phyloP scores from a whole-genome alignment of 1,140 invertebrate genomes.

The Lepidurus arcticus region DNA sequence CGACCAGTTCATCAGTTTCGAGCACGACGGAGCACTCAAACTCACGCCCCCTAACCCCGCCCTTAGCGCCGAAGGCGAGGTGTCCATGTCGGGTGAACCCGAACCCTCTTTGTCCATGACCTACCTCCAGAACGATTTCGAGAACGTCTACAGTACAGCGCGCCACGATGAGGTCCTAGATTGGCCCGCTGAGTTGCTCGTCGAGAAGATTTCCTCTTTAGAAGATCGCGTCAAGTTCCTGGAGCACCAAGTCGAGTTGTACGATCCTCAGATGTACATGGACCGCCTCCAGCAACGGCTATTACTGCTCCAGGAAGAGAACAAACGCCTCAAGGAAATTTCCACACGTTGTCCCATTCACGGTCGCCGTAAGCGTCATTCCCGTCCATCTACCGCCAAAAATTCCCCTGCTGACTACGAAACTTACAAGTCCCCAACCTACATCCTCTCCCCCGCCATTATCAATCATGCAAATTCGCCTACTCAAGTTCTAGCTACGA shows the following conservation, averaged over 20 bases:
- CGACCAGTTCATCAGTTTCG: slow-evolving; percentile 38
- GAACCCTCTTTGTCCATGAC: slow-evolving; percentile 24
- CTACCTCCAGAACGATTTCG: slow-evolving; percentile 42
- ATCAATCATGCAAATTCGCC: not conserved
- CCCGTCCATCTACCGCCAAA: not conserved
- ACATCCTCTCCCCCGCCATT: not conserved
- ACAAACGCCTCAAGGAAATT: slow-evolving; percentile 30
- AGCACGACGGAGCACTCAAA: slow-evolving; percentile 35
- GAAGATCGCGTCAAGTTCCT: slow-evolving; percentile 37
- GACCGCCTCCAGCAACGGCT: slow-evolving; percentile 34
- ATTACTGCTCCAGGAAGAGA: slow-evolving; percentile 36
- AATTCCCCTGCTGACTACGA: not conserved
- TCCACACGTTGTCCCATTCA: slow-evolving; percentile 30
- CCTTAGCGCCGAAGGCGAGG: slow-evolving; percentile 27
- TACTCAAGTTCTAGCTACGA: not conserved
- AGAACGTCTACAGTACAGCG: slow-evolving; percentile 39
- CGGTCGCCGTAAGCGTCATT: slow-evolving; percentile 12
- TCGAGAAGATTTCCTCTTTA: slow-evolving; percentile 36
- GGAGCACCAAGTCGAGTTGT: slow-evolving; percentile 34
- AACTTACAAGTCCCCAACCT: not conserved
- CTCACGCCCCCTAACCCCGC: slow-evolving; percentile 27
- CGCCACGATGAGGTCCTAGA: slow-evolving; percentile 40
- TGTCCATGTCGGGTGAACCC: slow-evolving; percentile 31
- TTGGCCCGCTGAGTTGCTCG: slow-evolving; percentile 37
- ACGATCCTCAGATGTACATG: slow-evolving; percentile 34